Conservation (phyloP, 2,888 invertebrate genomes). For the Cosmia trapezina region DNA sequence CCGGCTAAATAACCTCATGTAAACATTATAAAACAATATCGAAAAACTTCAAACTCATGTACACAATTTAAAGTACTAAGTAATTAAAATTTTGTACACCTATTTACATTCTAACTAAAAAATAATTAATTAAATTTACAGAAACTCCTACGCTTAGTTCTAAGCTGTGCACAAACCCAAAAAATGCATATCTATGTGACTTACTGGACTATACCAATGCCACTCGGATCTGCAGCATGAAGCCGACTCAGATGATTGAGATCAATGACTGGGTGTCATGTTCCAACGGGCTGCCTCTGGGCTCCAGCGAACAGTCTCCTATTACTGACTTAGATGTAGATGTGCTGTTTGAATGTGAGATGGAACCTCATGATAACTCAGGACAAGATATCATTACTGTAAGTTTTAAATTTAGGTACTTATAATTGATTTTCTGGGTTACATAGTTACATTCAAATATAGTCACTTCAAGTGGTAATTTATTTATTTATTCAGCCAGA, state of each 20-base stretch:
- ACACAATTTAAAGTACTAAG: not conserved
- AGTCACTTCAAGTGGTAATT: no score
- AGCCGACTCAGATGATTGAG: slow-evolving; percentile 86
- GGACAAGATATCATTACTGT: slow-evolving; percentile 79
- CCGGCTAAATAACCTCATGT: slow-evolving; percentile 1
- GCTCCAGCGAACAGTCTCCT: slow-evolving; percentile 78
- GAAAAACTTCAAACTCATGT: no score
- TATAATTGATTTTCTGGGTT: not conserved
- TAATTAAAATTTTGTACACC: not conserved
- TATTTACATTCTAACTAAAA: not conserved
- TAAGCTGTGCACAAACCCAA: slow-evolving; percentile 89
- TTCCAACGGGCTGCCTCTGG: slow-evolving; percentile 82
- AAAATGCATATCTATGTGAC: slow-evolving; percentile 91
- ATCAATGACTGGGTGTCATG: slow-evolving; percentile 87
- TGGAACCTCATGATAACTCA: slow-evolving; percentile 83
- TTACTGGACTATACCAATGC: slow-evolving; percentile 88
- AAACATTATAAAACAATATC: no score
- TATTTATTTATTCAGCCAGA: no score
- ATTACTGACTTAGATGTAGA: slow-evolving; percentile 83
- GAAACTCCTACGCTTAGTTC: slow-evolving; percentile 90
- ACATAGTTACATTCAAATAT: not conserved
- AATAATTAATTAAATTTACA: slow-evolving; percentile 71
- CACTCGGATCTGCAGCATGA: slow-evolving; percentile 88
- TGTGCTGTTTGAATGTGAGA: slow-evolving; percentile 86
- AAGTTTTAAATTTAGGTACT: slow-evolving; percentile 59